Evolutionary conservation across 2,113 vertebrate genomes (phyloP), one percentile per base, ranked within the genome.

Genomic region (Geothlypis trichas): DNA sequence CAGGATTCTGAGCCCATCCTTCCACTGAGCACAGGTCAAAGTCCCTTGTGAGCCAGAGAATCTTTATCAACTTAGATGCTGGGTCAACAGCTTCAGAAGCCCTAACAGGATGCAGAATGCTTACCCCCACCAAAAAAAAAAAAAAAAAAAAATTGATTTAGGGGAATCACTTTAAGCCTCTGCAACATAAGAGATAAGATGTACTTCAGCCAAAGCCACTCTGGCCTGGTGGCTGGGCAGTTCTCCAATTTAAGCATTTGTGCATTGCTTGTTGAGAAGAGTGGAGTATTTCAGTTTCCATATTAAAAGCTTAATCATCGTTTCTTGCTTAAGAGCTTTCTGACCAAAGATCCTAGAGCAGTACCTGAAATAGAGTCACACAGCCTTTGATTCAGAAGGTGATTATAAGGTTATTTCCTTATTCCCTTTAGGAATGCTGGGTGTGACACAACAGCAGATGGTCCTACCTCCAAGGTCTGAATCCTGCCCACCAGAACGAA

Each of bases 271-370:
- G 47, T n/a, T 68, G 63, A 28, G 46, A 75, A 66, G 46, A 89
- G 42, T 6, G 16, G 55, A 61, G 26, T 30, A 79, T 83, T 74
- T 31, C 58, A 62, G 61, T 46, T 89, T 80, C 85, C 31, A 69
- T 57, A 92, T 47, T 86, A 84, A 90, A 93, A 87, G 76, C 95
- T 92, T 92, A 87, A 95, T 93, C 93, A 88, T 57, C 63, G 61
- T 33, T 46, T 78, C 59, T 80, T 91, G 22, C 44, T 61, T 71
- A 88, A 80, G 44, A 87, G 58, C 73, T 80, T 77, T 88, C 66
- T 58, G 62, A 84, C 44, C 55, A 80, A 90, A 57, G 47, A 89
- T 21, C 24, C 67, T 44, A 23, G 11, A 91, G 84, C 87, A 84
- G 30, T 33, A 79, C 58, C 31, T 78, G 54, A 80, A 49, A 39